phyloP scores from a whole-genome alignment of 2,113 vertebrate species.

The Cyanoderma ruficeps region DNA sequence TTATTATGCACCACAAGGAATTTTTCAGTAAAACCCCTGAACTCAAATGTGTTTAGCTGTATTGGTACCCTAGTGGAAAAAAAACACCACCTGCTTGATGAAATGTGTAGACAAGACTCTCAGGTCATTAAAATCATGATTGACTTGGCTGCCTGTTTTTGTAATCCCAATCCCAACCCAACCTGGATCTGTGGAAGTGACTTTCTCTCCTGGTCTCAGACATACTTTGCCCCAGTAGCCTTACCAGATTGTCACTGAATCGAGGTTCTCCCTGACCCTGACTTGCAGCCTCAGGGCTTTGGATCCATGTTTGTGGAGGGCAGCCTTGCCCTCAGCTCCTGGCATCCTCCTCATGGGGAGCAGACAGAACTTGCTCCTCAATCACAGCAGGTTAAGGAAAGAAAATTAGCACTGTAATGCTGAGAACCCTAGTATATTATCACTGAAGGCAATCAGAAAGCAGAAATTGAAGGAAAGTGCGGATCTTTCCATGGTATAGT shows the following conservation, averaged over 20 bases:
- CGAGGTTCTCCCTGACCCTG: accelerated
- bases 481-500: neutral
- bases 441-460: neutral
- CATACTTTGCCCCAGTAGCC: accelerated
- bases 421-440: neutral
- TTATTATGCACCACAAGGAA: neutral
- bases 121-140: neutral
- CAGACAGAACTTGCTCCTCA: neutral
- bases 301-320: neutral
- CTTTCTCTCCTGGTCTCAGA: neutral
- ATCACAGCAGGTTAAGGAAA: neutral
- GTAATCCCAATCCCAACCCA: neutral
- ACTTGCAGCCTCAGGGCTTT: neutral
- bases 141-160: neutral
- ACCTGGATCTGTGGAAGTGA: accelerated
- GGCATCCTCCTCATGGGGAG: accelerated
- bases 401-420: neutral
- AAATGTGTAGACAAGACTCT: neutral
- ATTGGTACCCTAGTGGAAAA: neutral
- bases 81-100: neutral
- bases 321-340: neutral
- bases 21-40: neutral
- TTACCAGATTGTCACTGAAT: neutral
- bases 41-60: neutral
- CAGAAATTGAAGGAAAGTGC: neutral